Percentiles rank a stretch among this genome's conserved stretches.
These are phyloP conservation scores for Hipparchia semele DNA, from an alignment of 2,888 invertebrate genomes.

Conservation along the genomic window DNA sequence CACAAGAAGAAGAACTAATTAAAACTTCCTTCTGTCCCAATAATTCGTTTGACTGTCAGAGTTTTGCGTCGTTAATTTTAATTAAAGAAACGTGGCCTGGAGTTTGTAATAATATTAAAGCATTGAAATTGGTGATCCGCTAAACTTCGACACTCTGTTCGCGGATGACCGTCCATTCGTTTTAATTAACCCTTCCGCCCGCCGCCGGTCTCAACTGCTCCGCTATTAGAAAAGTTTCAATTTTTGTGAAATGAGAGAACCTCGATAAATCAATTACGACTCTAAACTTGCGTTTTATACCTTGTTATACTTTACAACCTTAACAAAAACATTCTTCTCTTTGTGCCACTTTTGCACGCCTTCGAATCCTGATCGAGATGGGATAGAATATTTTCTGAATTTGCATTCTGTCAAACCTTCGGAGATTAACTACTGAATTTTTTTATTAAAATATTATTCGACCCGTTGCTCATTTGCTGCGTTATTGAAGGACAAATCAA, in stretches of 20 bases:
- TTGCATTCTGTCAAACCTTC: too few species aligned
- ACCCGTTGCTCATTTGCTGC: too few species aligned
- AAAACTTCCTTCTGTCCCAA: conserved; percentile 81
- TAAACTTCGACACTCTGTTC: conserved; percentile 77
- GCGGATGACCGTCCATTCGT: conserved; percentile 79
- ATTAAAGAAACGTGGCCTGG: conserved; percentile 80
- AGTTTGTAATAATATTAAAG: conserved; percentile 82
- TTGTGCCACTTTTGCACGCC: not conserved
- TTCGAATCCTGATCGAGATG: not conserved
- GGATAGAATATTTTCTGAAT: too few species aligned
- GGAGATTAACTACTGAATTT: too few species aligned
- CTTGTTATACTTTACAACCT: conserved; percentile 6
- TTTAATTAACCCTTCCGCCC: conserved; percentile 79
- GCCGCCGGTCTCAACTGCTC: conserved; percentile 65
- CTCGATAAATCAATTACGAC: conserved; percentile 69
- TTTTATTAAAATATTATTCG: too few species aligned
- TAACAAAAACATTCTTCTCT: not conserved
- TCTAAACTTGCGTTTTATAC: conserved; percentile 46
- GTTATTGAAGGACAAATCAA: too few species aligned
- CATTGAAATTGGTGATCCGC: conserved; percentile 82
- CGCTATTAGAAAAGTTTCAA: conserved; percentile 65
- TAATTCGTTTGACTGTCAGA: conserved; percentile 83
- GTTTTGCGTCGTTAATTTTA: conserved; percentile 83
- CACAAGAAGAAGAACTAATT: conserved; percentile 79
- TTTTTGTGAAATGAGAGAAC: conserved; percentile 53